Evolutionary conservation across 2,113 vertebrate species (phyloP).

Genomic region (Sylvia atricapilla): DNA sequence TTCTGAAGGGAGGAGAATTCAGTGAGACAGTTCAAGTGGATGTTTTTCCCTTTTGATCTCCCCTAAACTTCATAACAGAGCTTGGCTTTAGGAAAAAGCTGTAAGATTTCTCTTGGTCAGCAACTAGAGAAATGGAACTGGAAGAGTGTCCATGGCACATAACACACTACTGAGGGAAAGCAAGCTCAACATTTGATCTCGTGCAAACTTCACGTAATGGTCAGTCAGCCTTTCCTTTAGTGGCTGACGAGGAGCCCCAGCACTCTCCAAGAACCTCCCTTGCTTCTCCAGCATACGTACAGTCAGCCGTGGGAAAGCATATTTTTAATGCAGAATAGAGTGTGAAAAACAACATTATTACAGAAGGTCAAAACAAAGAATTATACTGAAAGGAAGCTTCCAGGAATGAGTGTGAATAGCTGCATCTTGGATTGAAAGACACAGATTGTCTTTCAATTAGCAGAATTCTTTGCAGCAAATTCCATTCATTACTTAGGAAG

Average conservation of each 20-base stretch:
- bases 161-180: neutral
- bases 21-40: neutral
- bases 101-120: neutral
- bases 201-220: neutral
- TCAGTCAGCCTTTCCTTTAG: neutral
- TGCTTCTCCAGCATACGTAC: neutral
- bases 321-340: neutral
- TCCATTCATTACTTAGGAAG: neutral
- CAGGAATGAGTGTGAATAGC: neutral
- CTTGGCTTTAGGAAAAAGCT: neutral
- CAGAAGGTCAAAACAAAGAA: neutral
- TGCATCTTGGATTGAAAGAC: neutral
- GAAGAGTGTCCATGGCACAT: neutral
- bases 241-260: neutral
- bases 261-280: neutral
- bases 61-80: neutral
- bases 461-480: neutral
- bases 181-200: neutral
- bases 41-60: neutral
- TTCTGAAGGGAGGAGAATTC: neutral
- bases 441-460: neutral
- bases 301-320: neutral
- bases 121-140: neutral
- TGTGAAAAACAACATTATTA: neutral
- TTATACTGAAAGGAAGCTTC: neutral